phyloP scores from a whole-genome alignment of 2,113 vertebrate species.

The Pogonocichla stellata region DNA sequence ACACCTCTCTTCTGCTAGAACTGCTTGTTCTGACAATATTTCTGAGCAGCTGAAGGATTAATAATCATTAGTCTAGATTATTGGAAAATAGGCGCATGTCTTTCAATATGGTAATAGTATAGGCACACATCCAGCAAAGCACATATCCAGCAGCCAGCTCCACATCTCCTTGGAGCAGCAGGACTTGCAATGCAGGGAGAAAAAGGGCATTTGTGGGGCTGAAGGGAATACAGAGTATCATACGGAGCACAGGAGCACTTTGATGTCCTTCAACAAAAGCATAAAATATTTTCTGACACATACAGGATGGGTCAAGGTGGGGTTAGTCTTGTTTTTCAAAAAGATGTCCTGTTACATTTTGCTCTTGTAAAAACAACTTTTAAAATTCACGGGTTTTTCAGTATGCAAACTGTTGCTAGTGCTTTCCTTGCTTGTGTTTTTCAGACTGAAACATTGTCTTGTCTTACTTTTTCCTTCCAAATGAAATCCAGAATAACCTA shows the following conservation, averaged over 20 bases:
- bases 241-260: background rate
- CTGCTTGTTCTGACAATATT: background rate
- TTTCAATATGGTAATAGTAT: background rate
- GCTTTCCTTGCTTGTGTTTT: background rate
- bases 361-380: background rate
- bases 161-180: background rate
- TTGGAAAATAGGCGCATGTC: background rate
- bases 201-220: background rate
- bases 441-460: background rate
- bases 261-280: background rate
- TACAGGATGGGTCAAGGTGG: background rate
- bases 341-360: background rate
- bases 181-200: background rate
- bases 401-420: background rate
- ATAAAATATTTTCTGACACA: background rate
- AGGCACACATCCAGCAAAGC: background rate
- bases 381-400: background rate
- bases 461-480: background rate
- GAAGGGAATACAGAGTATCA: background rate
- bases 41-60: background rate
- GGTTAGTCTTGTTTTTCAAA: background rate
- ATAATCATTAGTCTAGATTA: background rate
- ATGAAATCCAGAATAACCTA: background rate
- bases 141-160: background rate
- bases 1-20: background rate